Evolutionary conservation across 2,888 invertebrate genomes (phyloP).

Genomic region (Helicoverpa assulta): DNA sequence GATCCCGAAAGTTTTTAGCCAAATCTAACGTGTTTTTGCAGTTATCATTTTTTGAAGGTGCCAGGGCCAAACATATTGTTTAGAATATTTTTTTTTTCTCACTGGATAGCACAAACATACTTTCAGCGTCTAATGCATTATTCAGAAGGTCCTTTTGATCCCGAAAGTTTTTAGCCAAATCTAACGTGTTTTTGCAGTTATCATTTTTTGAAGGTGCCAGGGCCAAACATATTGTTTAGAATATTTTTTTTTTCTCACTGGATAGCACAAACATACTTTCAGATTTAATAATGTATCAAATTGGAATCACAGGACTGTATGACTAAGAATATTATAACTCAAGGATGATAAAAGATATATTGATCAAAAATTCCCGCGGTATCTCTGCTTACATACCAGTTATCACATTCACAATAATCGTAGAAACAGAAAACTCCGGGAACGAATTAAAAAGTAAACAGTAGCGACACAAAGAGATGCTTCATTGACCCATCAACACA

Average conservation of each 20-base stretch:
- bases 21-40: constrained; percentile 58
- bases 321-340: neutral
- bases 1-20: constrained; percentile 78
- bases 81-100: neutral
- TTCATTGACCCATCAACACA: constrained; percentile 83
- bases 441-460: constrained; percentile 85
- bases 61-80: neutral
- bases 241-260: constrained; percentile 2
- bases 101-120: neutral
- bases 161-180: constrained; percentile 76
- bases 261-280: neutral
- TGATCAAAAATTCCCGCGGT: constrained; percentile 63
- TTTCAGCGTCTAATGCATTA: constrained; percentile 79
- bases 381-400: constrained; percentile 73
- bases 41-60: constrained; percentile 53
- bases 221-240: neutral
- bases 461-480: constrained; percentile 81
- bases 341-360: constrained; percentile 63
- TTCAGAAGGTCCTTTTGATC: constrained; percentile 81
- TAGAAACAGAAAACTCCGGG: constrained; percentile 69
- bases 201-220: constrained; percentile 49
- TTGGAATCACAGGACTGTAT: constrained; percentile 6
- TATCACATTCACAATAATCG: constrained; percentile 80
- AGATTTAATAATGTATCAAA: constrained; percentile 28
- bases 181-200: constrained; percentile 45